Evolutionary conservation across 2,797 vertebrate species (phyloP).

Genomic region (Acanthurus leucopareius): DNA sequence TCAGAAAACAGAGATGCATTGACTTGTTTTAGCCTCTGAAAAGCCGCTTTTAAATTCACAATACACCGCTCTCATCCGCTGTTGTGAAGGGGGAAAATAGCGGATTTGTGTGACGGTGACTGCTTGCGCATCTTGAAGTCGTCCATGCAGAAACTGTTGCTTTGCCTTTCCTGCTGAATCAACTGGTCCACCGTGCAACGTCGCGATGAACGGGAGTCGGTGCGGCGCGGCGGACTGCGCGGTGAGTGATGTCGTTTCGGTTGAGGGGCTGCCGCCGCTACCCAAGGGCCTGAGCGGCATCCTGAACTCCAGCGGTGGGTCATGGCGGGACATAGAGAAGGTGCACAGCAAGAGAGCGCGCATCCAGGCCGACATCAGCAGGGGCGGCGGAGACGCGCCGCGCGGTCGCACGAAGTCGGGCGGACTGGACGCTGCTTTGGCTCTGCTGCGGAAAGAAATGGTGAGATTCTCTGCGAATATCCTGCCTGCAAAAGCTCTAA

Average conservation of each 20-base stretch:
- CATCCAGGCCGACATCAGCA: constrained; percentile 88
- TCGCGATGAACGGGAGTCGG: constrained; percentile 69
- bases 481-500: neutral
- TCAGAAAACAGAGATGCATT: neutral
- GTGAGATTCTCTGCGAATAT: constrained; percentile 50
- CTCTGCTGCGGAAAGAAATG: constrained; percentile 89
- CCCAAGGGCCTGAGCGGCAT: constrained; percentile 88
- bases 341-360: constrained; percentile 87
- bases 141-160: neutral
- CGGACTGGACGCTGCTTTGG: constrained; percentile 87
- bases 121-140: neutral
- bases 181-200: neutral
- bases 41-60: neutral
- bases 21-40: neutral
- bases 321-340: constrained; percentile 87
- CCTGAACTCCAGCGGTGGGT: constrained; percentile 88
- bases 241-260: constrained; percentile 57
- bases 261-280: constrained; percentile 85
- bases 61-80: neutral
- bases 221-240: constrained; percentile 47
- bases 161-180: neutral
- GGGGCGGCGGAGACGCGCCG: constrained; percentile 72
- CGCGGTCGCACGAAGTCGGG: constrained; percentile 73
- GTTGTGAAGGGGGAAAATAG: neutral
- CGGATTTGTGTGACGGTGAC: neutral